Conservation (phyloP, 2,888 invertebrate species). For the Pterobdella sp. region DNA sequence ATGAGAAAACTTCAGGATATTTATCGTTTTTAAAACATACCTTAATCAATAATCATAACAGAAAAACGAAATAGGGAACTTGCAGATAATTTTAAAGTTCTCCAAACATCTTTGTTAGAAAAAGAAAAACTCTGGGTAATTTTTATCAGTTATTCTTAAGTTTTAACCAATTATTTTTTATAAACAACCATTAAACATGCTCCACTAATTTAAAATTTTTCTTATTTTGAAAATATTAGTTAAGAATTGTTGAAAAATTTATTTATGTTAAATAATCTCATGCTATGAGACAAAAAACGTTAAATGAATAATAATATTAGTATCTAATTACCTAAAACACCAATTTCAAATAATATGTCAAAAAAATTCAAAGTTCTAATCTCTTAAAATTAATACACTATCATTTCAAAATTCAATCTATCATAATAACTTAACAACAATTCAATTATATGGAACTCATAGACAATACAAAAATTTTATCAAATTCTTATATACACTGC, state of each 20-base stretch:
- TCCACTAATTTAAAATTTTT: background rate
- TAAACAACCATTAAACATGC: background rate
- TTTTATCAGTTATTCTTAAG: background rate
- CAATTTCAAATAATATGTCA: background rate
- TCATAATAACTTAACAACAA: background rate
- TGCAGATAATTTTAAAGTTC: conserved; percentile 6
- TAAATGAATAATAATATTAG: no score
- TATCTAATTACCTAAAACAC: no score
- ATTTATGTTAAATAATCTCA: no score
- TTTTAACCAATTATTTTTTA: background rate
- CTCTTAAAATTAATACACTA: background rate
- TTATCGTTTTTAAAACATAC: background rate
- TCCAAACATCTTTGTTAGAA: conserved; percentile 16
- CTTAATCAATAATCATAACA: background rate
- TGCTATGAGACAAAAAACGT: no score
- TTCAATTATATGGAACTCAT: background rate
- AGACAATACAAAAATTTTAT: background rate
- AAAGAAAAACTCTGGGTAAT: conserved; percentile 23
- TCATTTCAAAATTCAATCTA: background rate
- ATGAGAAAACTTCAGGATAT: background rate
- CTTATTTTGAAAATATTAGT: no score
- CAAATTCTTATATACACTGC: no score
- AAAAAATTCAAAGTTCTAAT: background rate
- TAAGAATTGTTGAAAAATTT: no score
- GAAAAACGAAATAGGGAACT: conserved; percentile 13